A percentile compares a stretch with the other conserved stretches of the same genome.
These are phyloP conservation scores for Agonopterix subpropinquella DNA, from an alignment of 2,888 invertebrate genomes.

Conservation along the genomic window DNA sequence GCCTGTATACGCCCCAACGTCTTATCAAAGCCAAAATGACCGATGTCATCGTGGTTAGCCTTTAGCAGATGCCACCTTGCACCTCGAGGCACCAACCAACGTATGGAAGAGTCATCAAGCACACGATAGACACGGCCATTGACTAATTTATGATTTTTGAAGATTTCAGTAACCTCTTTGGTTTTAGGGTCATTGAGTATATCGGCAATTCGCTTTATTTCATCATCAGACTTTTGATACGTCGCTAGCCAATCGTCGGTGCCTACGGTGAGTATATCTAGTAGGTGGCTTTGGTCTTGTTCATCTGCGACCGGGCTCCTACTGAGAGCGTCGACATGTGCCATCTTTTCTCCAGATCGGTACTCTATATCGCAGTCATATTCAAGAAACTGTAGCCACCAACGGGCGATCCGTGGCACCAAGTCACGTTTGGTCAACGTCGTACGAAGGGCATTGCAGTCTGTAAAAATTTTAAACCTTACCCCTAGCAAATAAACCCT, in stretches of 20 bases:
- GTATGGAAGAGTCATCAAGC: constrained; percentile 1
- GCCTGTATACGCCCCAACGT: constrained; percentile 12
- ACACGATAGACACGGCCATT: constrained; percentile 13
- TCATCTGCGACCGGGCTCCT: background rate
- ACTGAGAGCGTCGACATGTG: constrained; percentile 1
- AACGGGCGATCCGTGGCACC: constrained; percentile 12
- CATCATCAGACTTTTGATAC: constrained; percentile 9
- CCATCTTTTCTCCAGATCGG: background rate
- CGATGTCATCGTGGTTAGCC: constrained; percentile 23
- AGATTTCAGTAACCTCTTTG: constrained; percentile 1
- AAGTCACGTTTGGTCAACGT: constrained; percentile 15
- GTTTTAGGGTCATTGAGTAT: constrained; percentile 9
- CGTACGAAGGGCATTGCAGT: constrained; percentile 15
- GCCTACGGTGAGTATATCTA: background rate
- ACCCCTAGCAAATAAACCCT: constrained; percentile 14
- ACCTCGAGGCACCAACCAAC: constrained; percentile 21
- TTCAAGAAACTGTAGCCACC: constrained; percentile 12
- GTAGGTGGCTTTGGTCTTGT: background rate
- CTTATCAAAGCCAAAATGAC: constrained; percentile 21
- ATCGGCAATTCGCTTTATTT: constrained; percentile 9
- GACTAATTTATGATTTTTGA: constrained; percentile 12
- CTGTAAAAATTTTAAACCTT: constrained; percentile 13
- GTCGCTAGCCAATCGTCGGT: constrained; percentile 8
- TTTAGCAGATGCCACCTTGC: constrained; percentile 23
- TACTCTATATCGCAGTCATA: constrained; percentile 5